Evolutionary conservation across 1,140 invertebrate species (phyloP).

Genomic region (Ceratoteleas bidentatus): DNA sequence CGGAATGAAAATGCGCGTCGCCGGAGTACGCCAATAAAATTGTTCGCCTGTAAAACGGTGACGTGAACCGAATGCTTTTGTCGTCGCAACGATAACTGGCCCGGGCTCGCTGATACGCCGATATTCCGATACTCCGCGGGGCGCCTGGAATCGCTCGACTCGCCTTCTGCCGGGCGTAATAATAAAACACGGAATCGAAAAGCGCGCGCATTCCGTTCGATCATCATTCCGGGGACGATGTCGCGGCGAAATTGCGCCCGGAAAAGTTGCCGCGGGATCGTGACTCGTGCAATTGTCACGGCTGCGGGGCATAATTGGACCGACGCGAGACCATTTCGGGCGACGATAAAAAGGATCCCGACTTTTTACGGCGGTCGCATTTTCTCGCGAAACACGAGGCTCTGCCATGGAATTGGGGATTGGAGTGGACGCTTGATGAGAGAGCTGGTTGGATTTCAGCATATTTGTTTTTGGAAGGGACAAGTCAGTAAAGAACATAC

Average conservation of each 20-base stretch:
- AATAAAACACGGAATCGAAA: constrained; percentile 66
- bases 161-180: too few relatives aligned
- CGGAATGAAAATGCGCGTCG: constrained; percentile 78
- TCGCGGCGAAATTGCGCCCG: constrained; percentile 46
- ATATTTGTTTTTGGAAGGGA: too few relatives aligned
- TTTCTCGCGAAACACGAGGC: constrained; percentile 27
- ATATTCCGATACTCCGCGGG: constrained; percentile 76
- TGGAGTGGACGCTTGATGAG: too few relatives aligned
- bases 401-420: too few relatives aligned
- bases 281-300: constrained; percentile 55
- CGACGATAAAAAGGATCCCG: constrained; percentile 40
- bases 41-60: constrained; percentile 78
- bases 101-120: constrained; percentile 68
- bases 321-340: constrained; percentile 25
- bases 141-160: constrained; percentile 66
- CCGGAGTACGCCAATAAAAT: constrained; percentile 78
- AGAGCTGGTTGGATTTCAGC: too few relatives aligned
- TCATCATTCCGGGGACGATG: constrained; percentile 55
- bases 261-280: constrained; percentile 58
- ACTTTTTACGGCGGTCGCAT: constrained; percentile 41
- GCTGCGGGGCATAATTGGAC: constrained; percentile 50
- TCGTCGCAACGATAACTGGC: constrained; percentile 53
- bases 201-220: constrained; percentile 50
- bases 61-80: constrained; percentile 78
- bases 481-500: too few relatives aligned